These are phyloP conservation scores for Phainopepla nitens DNA, from an alignment of 2,113 vertebrate genomes.

Conservation along the genomic window DNA sequence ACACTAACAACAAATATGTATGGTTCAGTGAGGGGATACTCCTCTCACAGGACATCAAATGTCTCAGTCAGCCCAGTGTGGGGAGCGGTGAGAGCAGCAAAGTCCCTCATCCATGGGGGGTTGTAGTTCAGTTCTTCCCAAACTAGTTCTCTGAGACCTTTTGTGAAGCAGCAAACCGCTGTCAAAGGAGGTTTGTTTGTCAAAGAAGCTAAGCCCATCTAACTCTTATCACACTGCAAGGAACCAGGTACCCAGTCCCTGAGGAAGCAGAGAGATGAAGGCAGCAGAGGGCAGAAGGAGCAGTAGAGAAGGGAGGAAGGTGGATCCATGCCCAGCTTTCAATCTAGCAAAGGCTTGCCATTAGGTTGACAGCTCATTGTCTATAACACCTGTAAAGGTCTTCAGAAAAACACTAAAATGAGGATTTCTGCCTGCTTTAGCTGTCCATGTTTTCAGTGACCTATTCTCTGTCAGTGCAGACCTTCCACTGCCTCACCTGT, in stretches of 20 bases:
- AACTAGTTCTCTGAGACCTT: not conserved
- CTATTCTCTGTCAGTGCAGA: not conserved
- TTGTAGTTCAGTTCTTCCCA: not conserved
- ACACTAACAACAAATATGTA: not conserved
- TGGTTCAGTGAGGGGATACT: not conserved
- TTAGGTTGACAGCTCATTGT: not conserved
- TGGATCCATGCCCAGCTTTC: not conserved
- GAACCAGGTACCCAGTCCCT: not conserved
- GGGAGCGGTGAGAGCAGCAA: not conserved
- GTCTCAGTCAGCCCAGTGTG: not conserved
- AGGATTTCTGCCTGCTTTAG: not conserved
- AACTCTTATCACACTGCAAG: not conserved
- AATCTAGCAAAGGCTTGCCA: not conserved
- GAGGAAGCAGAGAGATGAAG: not conserved
- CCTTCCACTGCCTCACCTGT: not conserved
- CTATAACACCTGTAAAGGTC: not conserved
- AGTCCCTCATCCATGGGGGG: accelerated
- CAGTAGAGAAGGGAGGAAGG: not conserved
- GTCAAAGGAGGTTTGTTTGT: not conserved
- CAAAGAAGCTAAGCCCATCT: not conserved
- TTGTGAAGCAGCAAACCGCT: not conserved
- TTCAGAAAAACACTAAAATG: not conserved
- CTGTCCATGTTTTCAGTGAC: not conserved
- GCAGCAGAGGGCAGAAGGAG: not conserved
- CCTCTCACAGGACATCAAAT: not conserved